Evolutionary conservation across 1,140 invertebrate species (phyloP), one percentile per base, ranked within the genome.

Genomic region (Chrysomallon squamiferum): DNA sequence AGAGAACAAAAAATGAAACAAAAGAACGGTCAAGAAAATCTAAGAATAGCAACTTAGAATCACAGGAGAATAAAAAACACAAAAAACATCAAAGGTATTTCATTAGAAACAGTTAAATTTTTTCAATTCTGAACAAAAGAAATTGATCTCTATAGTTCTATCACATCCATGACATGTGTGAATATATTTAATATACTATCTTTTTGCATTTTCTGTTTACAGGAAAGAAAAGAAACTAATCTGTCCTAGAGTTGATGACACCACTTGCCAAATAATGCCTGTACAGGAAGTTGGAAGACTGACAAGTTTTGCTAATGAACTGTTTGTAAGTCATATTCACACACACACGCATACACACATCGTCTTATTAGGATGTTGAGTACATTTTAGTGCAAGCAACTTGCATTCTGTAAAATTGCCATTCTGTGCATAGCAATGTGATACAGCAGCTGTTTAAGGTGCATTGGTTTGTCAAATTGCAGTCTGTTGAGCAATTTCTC

Each of bases 301-400:
- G 3, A 38, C 59, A 9, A 25, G 59, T 25, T 57, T 58, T 45
- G 69, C 65, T 5, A 68, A 60, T 57, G 60, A 64, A 45, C 49
- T 71, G 22, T 71, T 60, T 57, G 69, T 71, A 43, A 71, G 69
- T 69, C 5, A 30, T 15, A 33, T 57, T 20, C n/a, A n/a, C n/a
- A n/a, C n/a, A n/a, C n/a, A n/a, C n/a, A n/a, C n/a, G n/a, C n/a
- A n/a, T n/a, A n/a, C n/a, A n/a, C n/a, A n/a, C n/a, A n/a, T n/a
- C n/a, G n/a, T n/a, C n/a, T n/a, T n/a, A n/a, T n/a, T n/a, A n/a
- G n/a, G n/a, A n/a, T n/a, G n/a, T n/a, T n/a, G n/a, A n/a, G n/a
- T n/a, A n/a, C n/a, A n/a, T n/a, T n/a, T n/a, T n/a, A n/a, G n/a
- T n/a, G n/a, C n/a, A n/a, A n/a, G n/a, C n/a, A n/a, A n/a, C n/a